phyloP scores from a whole-genome alignment of 2,797 vertebrate species.

The Limosa lapponica region DNA sequence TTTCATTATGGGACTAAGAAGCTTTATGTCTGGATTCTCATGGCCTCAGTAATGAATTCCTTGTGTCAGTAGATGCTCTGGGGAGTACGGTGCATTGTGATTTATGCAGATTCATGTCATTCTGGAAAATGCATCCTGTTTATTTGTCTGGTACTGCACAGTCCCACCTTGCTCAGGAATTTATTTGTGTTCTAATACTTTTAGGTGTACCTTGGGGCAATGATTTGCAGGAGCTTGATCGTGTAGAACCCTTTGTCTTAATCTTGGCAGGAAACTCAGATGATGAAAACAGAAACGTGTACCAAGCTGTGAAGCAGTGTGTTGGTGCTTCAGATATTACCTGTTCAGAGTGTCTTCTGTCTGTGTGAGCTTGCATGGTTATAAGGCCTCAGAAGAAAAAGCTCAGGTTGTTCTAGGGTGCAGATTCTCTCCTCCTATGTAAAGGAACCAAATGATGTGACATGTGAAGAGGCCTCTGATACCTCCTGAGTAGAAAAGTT shows the following conservation, averaged over 20 bases:
- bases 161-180: background rate
- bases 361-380: background rate
- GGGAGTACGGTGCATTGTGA: background rate
- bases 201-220: background rate
- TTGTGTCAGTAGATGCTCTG: background rate
- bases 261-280: background rate
- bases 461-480: background rate
- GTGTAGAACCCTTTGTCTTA: background rate
- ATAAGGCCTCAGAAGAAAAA: background rate
- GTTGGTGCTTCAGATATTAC: background rate
- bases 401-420: background rate
- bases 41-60: background rate
- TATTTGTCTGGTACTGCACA: background rate
- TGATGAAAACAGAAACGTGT: background rate
- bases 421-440: background rate
- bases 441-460: background rate
- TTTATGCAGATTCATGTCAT: background rate
- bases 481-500: background rate
- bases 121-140: background rate
- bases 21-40: background rate
- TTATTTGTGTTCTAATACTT: background rate
- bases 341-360: background rate
- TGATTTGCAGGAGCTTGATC: background rate
- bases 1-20: background rate
- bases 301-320: background rate